Evolutionary conservation across 2,113 vertebrate species (phyloP), one percentile per base, ranked within the genome.

Genomic region (Chaetodon trifascialis): DNA sequence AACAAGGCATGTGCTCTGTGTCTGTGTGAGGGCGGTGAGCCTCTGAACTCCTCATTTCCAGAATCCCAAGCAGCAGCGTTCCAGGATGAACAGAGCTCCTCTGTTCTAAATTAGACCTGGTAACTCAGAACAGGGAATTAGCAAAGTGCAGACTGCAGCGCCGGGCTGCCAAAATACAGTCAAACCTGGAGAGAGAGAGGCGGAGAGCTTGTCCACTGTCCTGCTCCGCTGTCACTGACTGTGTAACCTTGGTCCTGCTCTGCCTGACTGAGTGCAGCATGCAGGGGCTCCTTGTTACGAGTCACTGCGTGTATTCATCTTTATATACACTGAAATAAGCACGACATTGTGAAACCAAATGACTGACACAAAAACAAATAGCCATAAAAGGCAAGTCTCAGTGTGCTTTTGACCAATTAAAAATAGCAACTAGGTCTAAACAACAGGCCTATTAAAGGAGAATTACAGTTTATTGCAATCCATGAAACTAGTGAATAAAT

Each of bases 1-100:
- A 91, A 93, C 86, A 91, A 91, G 91, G 89, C 93, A 90, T 91
- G 89, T 86, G 83, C 85, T 93, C 85, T 91, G 88, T 89, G 89
- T 88, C 74, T 87, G 83, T 76, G 80, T 68, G 86, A 93, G 90
- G 91, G 89, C 72, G 88, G 87, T 58, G 85, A 84, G 87, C 71
- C 73, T 93, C 91, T 90, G 89, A 92, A 91, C 90, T 91, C 71
- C 77, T 89, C 87, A 86, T 94, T 93, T 92, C 80, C 92, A 92
- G 89, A 93, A 92, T 93, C 83, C 79, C 85, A 86, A 93, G 91
- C 91, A 90, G 86, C 84, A 86, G 79, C 66, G 83, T 92, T 94
- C 89, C 84, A 80, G 71, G 77, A 89, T 88, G 87, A 93, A 93
- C 90, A 94, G 86, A 91, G 89, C 55, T 70, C 65, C 83, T 91